These are phyloP conservation scores for Diplodus sargus DNA, from an alignment of 2,797 vertebrate species.

Conservation along the genomic window DNA sequence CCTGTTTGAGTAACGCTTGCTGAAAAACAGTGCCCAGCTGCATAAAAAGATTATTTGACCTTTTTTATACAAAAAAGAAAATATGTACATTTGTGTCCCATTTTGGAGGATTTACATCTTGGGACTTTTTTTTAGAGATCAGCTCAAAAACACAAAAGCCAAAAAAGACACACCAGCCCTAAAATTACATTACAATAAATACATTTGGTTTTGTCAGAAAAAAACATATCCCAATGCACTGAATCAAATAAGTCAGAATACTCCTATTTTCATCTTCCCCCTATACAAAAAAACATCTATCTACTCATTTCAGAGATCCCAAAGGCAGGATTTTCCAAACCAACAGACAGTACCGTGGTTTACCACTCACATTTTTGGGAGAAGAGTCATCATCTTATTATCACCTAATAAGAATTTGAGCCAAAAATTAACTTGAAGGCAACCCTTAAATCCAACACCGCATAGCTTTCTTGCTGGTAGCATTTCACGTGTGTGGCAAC, in stretches of 20 bases:
- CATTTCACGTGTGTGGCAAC: constrained; percentile 70
- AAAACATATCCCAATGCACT: background rate
- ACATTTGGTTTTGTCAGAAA: background rate
- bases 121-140: background rate
- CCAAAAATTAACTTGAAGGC: constrained; percentile 76
- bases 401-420: constrained; percentile 84
- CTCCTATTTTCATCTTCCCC: background rate
- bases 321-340: constrained; percentile 64
- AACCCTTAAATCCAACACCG: constrained; percentile 66
- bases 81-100: background rate
- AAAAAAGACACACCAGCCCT: background rate
- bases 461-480: constrained; percentile 62
- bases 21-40: background rate
- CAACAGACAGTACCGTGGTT: constrained; percentile 74
- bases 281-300: constrained; percentile 28
- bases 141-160: background rate
- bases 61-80: background rate
- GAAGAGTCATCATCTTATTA: constrained; percentile 82
- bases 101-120: constrained; percentile 15
- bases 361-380: constrained; percentile 75
- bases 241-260: background rate
- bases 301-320: constrained; percentile 28
- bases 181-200: background rate
- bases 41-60: constrained; percentile 1
- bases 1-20: constrained; percentile 21